Evolutionary conservation across 2,113 vertebrate genomes (phyloP).

Genomic region (Hypomesus transpacificus): DNA sequence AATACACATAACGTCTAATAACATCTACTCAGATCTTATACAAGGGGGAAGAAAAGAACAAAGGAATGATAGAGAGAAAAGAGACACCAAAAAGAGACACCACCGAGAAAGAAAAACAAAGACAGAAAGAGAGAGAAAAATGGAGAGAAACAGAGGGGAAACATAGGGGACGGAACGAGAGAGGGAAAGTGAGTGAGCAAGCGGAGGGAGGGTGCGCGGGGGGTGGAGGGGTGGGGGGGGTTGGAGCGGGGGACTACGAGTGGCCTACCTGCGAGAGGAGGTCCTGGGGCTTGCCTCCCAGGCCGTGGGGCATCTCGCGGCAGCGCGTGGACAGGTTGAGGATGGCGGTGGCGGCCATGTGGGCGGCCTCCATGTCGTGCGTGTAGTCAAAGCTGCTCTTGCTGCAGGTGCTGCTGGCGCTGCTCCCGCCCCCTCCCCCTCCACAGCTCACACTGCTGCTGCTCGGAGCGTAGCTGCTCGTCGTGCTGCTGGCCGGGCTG

Average conservation of each 20-base stretch:
- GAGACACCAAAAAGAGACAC: background rate
- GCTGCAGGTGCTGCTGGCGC: constrained; percentile 98
- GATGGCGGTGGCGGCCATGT: constrained; percentile 99
- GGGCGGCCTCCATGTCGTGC: constrained; percentile 97
- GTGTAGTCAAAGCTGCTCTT: constrained; percentile 99
- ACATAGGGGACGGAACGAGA: background rate
- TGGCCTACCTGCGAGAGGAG: constrained; percentile 84
- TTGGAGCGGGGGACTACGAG: background rate
- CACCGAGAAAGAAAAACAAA: background rate
- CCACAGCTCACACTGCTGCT: constrained; percentile 85
- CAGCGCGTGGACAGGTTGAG: constrained; percentile 98
- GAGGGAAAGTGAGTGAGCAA: background rate
- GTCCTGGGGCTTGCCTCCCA: constrained; percentile 88
- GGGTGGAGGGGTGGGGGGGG: background rate
- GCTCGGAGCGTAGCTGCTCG: constrained; percentile 98
- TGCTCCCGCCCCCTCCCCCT: constrained; percentile 74
- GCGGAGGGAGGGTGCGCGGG: background rate
- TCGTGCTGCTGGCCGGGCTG: constrained; percentile 93
- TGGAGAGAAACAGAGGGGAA: constrained; percentile 1
- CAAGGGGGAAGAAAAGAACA: too few species aligned
- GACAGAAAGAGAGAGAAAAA: background rate
- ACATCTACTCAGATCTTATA: too few species aligned
- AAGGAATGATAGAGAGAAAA: too few species aligned
- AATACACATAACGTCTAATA: too few species aligned
- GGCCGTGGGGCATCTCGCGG: constrained; percentile 93